Conservation (phyloP, 2,888 invertebrate species). For the Netelia virgata region DNA sequence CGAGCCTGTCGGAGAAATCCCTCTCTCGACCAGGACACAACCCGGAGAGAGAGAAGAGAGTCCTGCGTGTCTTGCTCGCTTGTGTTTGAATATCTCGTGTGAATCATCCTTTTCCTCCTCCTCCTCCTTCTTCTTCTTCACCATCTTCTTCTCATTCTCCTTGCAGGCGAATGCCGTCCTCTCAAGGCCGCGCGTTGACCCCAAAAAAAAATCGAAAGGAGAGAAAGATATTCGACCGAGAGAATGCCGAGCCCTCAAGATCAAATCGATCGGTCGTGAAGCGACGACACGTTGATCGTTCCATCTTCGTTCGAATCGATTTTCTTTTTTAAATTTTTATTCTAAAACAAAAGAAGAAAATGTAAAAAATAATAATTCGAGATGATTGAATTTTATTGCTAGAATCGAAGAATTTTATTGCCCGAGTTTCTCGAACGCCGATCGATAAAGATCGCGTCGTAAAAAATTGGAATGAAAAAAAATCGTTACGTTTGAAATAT, state of each 20-base stretch:
- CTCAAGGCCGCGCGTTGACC: conserved; percentile 77
- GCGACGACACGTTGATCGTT: no score
- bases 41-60: conserved; percentile 32
- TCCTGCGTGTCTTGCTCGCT: conserved; percentile 34
- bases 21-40: conserved; percentile 31
- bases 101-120: conserved; percentile 59
- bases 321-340: no score
- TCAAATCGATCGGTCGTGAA: background rate
- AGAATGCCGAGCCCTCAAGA: background rate
- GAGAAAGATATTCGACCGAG: conserved; percentile 68
- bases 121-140: conserved; percentile 5
- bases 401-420: no score
- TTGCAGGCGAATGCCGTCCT: conserved; percentile 62
- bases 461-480: no score
- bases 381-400: no score
- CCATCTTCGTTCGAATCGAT: no score
- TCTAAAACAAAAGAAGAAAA: no score
- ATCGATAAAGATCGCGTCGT: no score
- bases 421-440: no score
- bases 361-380: no score
- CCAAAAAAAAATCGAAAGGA: conserved; percentile 77
- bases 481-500: no score
- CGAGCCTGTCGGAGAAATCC: conserved; percentile 9
- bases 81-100: conserved; percentile 14
- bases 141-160: background rate